Percentiles rank a stretch among this genome's conserved stretches.
Evolutionary conservation across 2,113 vertebrate species (phyloP).

Genomic region (Phainopepla nitens): DNA sequence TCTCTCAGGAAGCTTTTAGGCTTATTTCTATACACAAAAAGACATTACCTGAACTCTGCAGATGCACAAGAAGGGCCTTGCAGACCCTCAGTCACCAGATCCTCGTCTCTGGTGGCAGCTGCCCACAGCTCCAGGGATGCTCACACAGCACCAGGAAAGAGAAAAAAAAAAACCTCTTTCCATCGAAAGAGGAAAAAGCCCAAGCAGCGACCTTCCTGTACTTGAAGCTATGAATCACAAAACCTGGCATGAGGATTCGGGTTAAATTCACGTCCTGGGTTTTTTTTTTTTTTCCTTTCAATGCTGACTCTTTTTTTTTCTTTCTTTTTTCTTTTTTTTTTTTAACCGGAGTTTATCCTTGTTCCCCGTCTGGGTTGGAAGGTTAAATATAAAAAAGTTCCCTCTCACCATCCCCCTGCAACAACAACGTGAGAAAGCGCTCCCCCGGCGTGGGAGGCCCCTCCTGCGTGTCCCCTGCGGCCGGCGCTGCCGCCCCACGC

Average conservation of each 20-base stretch:
- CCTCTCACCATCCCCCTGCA: background rate
- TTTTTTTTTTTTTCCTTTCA: background rate
- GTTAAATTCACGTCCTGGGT: background rate
- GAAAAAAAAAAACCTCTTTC: background rate
- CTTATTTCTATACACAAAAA: background rate
- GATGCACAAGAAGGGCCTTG: background rate
- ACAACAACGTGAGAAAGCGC: background rate
- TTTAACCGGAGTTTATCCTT: background rate
- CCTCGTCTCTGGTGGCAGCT: accelerated
- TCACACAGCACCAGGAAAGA: background rate
- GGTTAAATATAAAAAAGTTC: background rate
- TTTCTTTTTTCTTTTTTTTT: too few relatives aligned
- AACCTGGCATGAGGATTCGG: background rate
- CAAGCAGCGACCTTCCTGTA: constrained; percentile 1
- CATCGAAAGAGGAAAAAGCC: constrained; percentile 1
- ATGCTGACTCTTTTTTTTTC: background rate
- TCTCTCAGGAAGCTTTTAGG: background rate
- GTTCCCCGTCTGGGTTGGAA: background rate
- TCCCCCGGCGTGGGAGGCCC: background rate
- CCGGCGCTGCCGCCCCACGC: background rate
- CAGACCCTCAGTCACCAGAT: background rate
- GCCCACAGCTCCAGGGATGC: background rate
- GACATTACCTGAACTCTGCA: background rate
- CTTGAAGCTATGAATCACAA: background rate
- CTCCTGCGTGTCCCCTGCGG: background rate